Evolutionary conservation across 2,888 invertebrate species (phyloP), one percentile per base, ranked within the genome.

Genomic region (Rotaria socialis): DNA sequence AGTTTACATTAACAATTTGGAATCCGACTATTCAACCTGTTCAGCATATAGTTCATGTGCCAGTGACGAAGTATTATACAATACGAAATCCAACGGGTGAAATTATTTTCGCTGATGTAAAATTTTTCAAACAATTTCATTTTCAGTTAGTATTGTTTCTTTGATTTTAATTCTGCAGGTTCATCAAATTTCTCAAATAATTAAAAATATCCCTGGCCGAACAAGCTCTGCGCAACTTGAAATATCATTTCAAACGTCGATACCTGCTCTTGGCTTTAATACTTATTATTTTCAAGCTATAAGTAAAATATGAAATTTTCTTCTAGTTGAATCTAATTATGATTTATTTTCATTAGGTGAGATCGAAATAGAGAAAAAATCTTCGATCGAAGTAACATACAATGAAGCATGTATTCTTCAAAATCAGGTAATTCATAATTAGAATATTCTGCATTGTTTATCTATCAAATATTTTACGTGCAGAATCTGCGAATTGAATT

Each of bases 1-100:
- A 75, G 87, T 94, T 96, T 89, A 92, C 94, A 6, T 93, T 96
- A 0, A 94, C 94, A 0, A 89, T 95, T 0, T 96, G 96, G 90
- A 96, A 96, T 91, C 95, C 96, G 0, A 89, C 95, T 47, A 94
- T 94, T 6, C 94, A 92, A 55, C 91, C 92, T 88, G 92, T 93
- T 0, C 91, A 87, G 7, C 88, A 89, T 87, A 93, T 92, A 89
- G 93, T 91, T 0, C 90, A 93, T 4, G 88, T 94, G 0, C 94
- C 94, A 0, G 92, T 93, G 16, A 86, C 89, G 41, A 89, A 88
- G 8, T 87, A 87, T 0, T 96, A 94, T 89, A 90, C 90, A 8
- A 94, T 96, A 0, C 92, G 90, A 10, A 94, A 94, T 88, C 92
- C 93, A 0, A 91, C 93, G 88, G 94, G 89, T 22, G 87, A 89